A percentile compares a stretch with the other conserved stretches of the same genome.
Conservation (phyloP, 2,888 invertebrate genomes). For the Ernsta delagoae region DNA sequence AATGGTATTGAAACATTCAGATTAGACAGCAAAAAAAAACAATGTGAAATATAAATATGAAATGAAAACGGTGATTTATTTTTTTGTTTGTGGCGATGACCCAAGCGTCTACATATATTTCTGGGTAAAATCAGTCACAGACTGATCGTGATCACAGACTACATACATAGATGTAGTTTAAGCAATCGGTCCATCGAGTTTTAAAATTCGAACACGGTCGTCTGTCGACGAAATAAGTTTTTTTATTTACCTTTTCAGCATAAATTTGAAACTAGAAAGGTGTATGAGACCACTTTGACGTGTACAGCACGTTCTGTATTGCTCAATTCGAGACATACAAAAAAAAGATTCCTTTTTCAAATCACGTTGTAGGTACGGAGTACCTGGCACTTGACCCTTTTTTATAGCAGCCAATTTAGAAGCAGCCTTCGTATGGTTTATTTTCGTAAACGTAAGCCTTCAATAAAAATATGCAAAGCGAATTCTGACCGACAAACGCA, state of each 20-base stretch:
- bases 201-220: conserved; percentile 60
- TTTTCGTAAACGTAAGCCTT: conserved; percentile 30
- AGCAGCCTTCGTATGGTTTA: conserved; percentile 28
- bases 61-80: no score
- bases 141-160: no score
- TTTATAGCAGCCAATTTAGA: conserved; percentile 32
- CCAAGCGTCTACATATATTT: no score
- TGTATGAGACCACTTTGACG: not conserved
- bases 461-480: conserved; percentile 23
- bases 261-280: conserved; percentile 8
- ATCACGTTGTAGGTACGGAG: conserved; percentile 20
- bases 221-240: conserved; percentile 36
- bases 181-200: conserved; percentile 69
- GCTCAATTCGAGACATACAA: conserved; percentile 22
- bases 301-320: conserved; percentile 26
- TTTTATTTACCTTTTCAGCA: conserved; percentile 2
- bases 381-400: conserved; percentile 37
- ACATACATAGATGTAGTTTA: not conserved
- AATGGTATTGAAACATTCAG: no score
- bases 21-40: no score
- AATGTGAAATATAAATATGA: no score
- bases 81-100: no score
- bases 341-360: conserved; percentile 26
- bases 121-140: no score
- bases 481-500: not conserved